A percentile compares a stretch with the other conserved stretches of the same genome.
phyloP scores from a whole-genome alignment of 2,113 vertebrate genomes.

The Drymodes brunneopygia region DNA sequence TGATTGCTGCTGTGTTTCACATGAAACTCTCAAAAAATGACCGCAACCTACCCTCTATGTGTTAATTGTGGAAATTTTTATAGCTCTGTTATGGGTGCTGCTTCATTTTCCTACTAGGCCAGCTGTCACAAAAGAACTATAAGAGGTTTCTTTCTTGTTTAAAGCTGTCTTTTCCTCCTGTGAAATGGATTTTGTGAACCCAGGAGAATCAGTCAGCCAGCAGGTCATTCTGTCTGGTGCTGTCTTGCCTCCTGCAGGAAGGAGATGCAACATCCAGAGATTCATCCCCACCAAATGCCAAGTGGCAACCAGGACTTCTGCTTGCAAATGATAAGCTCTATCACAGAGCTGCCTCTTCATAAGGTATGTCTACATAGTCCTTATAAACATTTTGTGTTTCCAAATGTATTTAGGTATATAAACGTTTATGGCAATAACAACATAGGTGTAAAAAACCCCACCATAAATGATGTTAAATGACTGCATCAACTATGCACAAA shows the following conservation, averaged over 20 bases:
- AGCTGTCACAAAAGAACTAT: neutral
- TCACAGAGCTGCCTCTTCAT: neutral
- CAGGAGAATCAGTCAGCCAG: neutral
- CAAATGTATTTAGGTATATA: neutral
- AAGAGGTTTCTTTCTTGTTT: neutral
- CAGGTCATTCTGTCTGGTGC: rapidly evolving
- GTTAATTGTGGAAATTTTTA: neutral
- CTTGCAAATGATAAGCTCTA: neutral
- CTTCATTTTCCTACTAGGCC: neutral
- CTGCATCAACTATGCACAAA: neutral
- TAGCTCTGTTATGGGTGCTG: neutral
- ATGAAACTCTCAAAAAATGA: neutral
- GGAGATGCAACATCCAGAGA: neutral
- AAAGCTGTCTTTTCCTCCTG: neutral
- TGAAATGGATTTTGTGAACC: neutral
- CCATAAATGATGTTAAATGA: neutral
- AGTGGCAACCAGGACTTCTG: neutral
- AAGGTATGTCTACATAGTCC: neutral
- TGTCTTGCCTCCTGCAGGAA: neutral
- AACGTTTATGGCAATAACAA: neutral
- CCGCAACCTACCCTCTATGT: neutral
- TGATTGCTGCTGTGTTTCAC: neutral
- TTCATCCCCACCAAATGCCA: neutral
- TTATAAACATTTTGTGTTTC: neutral
- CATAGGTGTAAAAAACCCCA: neutral